Conservation (phyloP, 1,140 invertebrate genomes). For the Drosophila pallidifrons region DNA sequence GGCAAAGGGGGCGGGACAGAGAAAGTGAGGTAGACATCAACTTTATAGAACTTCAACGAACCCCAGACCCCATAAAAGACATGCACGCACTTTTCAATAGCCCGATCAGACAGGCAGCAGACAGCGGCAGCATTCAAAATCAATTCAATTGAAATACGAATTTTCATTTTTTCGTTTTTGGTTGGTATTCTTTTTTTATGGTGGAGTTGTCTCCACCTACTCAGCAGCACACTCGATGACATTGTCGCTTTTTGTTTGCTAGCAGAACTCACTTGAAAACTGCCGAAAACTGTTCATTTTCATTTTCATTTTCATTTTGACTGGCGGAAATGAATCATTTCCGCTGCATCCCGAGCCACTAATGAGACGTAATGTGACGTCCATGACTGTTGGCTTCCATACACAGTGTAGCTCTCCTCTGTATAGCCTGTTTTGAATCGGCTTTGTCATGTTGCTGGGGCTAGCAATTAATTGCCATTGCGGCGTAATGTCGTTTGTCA, state of each 20-base stretch:
- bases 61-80: slow-evolving; percentile 17
- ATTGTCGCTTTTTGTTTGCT: slow-evolving; percentile 40
- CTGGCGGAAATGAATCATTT: slow-evolving; percentile 77
- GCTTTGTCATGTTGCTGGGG: slow-evolving; percentile 15
- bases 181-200: slow-evolving; percentile 6
- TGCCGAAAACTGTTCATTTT: slow-evolving; percentile 62
- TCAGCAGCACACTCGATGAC: slow-evolving; percentile 15
- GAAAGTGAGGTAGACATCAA: slow-evolving; percentile 38
- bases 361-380: slow-evolving; percentile 80
- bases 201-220: neutral
- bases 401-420: neutral
- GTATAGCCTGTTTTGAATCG: slow-evolving; percentile 6
- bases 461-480: slow-evolving; percentile 72
- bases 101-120: slow-evolving; percentile 63
- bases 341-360: slow-evolving; percentile 66
- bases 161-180: slow-evolving; percentile 41
- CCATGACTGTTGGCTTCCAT: slow-evolving; percentile 58
- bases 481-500: slow-evolving; percentile 71
- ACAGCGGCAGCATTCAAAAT: slow-evolving; percentile 74
- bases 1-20: neutral
- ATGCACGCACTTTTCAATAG: slow-evolving; percentile 76
- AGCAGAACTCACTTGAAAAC: slow-evolving; percentile 58
- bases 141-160: slow-evolving; percentile 78
- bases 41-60: slow-evolving; percentile 32
- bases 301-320: slow-evolving; percentile 59